Evolutionary conservation across 2,113 vertebrate species (phyloP), one percentile per base, ranked within the genome.

Genomic region (Baryphthengus martii): DNA sequence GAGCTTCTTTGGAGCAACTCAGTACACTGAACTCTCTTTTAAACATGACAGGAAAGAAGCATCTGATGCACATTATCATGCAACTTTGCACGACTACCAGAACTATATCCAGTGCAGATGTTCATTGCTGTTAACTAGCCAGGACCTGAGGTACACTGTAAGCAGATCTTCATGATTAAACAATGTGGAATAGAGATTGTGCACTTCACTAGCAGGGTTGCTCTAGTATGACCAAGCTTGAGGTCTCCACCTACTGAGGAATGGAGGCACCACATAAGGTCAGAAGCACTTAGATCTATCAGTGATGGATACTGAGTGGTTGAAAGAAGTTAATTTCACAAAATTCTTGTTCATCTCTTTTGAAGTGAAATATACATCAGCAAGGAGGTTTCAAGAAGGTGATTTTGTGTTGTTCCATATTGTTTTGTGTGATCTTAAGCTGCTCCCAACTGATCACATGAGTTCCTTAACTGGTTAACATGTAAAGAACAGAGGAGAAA

Each of bases 31-130:
- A 61, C 11, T 5, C 4, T 17, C 11, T 58, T 85, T 44, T 17
- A 75, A 72, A 50, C 0, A 0, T n/a, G 24, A 88, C 12, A 16
- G 44, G 35, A 65, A 67, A 33, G 20, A 72, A 50, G 25, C 25
- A 56, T 3, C 5, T 75, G 42, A 6, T 85, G 14, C 39, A 59
- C 18, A 18, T 5, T 37, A 20, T 44, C 33, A 23, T 37, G 31
- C 50, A 78, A 39, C 31, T 59, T 24, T 61, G 18, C 15, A 7
- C 8, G 45, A 31, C 24, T 58, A n/a, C 19, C 10, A 65, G 61
- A 89, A 47, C 28, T 67, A 23, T 45, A 39, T 55, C 13, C 33
- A 45, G 11, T 25, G 13, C 40, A 65, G 71, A 26, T 72, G 13
- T 85, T 75, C 9, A 4, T 50, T 79, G 52, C 24, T 74, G 29